Evolutionary conservation across 2,113 vertebrate species (phyloP).

Genomic region (Pseudorasbora parva): DNA sequence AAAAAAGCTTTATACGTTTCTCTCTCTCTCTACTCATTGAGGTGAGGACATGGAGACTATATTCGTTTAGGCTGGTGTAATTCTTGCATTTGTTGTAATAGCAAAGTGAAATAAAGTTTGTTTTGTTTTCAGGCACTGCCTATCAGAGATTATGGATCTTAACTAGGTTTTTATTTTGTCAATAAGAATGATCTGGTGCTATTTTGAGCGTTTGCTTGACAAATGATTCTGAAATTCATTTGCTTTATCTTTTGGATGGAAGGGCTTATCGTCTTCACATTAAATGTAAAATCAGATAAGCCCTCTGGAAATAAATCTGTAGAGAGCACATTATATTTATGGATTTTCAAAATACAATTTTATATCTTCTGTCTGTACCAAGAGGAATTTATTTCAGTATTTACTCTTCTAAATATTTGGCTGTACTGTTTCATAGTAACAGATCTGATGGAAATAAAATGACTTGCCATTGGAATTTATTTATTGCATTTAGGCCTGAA

Average conservation of each 20-base stretch:
- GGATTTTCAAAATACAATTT: slow-evolving; percentile 31
- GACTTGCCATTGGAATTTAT: neutral
- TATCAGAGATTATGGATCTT: slow-evolving; percentile 32
- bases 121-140: neutral
- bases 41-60: neutral
- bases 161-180: slow-evolving; percentile 40
- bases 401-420: slow-evolving; percentile 21
- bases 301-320: slow-evolving; percentile 32
- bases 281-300: slow-evolving; percentile 42
- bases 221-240: slow-evolving; percentile 31
- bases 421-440: neutral
- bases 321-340: slow-evolving; percentile 35
- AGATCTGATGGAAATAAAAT: neutral
- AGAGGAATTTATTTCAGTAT: neutral
- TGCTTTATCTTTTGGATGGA: slow-evolving; percentile 33
- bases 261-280: slow-evolving; percentile 33
- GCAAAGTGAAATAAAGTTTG: neutral
- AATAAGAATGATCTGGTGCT: slow-evolving; percentile 8
- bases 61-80: slow-evolving; percentile 24
- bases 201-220: slow-evolving; percentile 19
- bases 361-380: neutral
- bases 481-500: neutral
- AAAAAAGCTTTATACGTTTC: too few species aligned
- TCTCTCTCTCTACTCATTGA: neutral
- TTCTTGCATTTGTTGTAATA: slow-evolving; percentile 1